Evolutionary conservation across 2,888 invertebrate genomes (phyloP).

Genomic region (Tortricodes alternella): DNA sequence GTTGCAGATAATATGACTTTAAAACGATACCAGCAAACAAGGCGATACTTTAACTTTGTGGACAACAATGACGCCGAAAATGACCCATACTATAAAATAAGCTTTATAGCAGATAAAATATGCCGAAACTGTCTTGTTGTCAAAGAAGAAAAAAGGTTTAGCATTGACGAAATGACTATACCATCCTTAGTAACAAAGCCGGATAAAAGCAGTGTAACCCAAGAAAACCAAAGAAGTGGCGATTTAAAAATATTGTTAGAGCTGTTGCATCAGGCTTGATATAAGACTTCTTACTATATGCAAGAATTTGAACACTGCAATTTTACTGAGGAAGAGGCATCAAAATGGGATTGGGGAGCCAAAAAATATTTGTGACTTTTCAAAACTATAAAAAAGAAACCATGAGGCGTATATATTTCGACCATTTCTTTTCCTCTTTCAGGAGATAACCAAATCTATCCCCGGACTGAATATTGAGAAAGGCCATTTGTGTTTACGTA

Average conservation of each 20-base stretch:
- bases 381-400: slow-evolving; percentile 26
- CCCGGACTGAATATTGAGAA: too few species aligned
- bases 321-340: not conserved
- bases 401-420: slow-evolving; percentile 27
- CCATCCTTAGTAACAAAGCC: too few species aligned
- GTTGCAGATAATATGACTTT: not conserved
- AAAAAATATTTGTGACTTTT: slow-evolving; percentile 25
- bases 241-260: not conserved
- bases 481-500: too few species aligned
- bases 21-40: not conserved
- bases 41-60: not conserved
- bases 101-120: too few species aligned
- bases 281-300: not conserved
- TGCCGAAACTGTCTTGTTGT: not conserved
- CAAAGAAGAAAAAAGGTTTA: not conserved
- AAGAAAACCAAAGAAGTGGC: not conserved
- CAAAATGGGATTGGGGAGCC: slow-evolving; percentile 21
- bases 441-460: too few species aligned
- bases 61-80: not conserved
- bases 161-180: not conserved
- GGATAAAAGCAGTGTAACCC: not conserved
- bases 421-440: slow-evolving; percentile 26
- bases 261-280: not conserved
- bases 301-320: not conserved
- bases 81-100: not conserved